These are phyloP conservation scores for Pica pica DNA, from an alignment of 2,113 vertebrate species.

Conservation along the genomic window DNA sequence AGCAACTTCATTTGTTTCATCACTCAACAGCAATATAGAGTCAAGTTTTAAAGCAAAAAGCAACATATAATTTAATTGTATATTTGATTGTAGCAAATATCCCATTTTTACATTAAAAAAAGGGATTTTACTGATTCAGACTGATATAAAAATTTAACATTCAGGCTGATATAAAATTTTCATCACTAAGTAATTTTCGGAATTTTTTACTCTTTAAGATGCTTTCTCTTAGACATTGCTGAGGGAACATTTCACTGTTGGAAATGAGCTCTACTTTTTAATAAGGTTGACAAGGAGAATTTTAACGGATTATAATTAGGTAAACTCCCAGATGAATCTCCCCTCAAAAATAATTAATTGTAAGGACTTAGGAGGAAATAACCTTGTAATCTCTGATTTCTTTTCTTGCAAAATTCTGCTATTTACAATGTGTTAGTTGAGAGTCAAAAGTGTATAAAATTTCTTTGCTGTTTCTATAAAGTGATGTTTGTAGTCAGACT, in stretches of 20 bases:
- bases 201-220: neutral
- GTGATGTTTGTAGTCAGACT: neutral
- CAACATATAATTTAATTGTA: neutral
- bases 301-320: neutral
- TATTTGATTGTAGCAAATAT: neutral
- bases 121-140: slow-evolving; percentile 62
- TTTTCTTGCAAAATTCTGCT: neutral
- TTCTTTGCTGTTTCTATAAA: neutral
- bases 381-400: neutral
- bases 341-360: slow-evolving; percentile 7
- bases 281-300: neutral
- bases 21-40: neutral
- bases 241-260: neutral
- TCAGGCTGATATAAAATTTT: slow-evolving; percentile 53
- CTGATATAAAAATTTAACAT: slow-evolving; percentile 50
- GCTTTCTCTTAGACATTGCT: neutral
- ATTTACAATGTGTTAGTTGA: neutral
- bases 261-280: neutral
- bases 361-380: neutral
- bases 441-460: neutral
- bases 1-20: neutral
- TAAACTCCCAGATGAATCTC: neutral
- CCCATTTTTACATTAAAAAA: slow-evolving; percentile 35
- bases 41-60: neutral
- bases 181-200: neutral